A percentile compares a stretch with the other conserved stretches of the same genome.
phyloP scores from a whole-genome alignment of 1,140 invertebrate species.

The Vollenhovia emeryi region DNA sequence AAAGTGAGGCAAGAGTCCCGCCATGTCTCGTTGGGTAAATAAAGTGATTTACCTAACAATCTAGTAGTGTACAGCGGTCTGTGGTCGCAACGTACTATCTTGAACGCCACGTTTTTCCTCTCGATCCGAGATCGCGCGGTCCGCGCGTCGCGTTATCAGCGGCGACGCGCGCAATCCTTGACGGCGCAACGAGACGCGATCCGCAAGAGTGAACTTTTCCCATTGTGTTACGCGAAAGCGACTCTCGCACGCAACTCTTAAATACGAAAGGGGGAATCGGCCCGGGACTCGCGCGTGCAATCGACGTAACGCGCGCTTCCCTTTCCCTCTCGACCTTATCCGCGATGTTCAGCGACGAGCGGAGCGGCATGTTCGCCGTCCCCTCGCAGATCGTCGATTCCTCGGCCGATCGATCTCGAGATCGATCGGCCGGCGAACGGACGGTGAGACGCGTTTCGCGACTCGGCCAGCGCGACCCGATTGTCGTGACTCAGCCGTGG shows the following conservation, averaged over 20 bases:
- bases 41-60: too few species aligned
- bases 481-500: background rate
- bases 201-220: slow-evolving; percentile 36
- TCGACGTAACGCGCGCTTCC: slow-evolving; percentile 37
- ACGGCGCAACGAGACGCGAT: background rate
- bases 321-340: slow-evolving; percentile 41
- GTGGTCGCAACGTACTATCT: too few species aligned
- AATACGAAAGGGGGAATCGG: background rate
- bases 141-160: background rate
- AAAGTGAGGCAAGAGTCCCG: too few species aligned
- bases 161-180: background rate
- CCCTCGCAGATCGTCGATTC: background rate
- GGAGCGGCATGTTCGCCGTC: background rate
- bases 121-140: background rate
- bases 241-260: slow-evolving; percentile 22
- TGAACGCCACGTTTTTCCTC: background rate
- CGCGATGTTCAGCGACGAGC: slow-evolving; percentile 6
- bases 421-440: background rate
- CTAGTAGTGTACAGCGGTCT: too few species aligned
- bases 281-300: background rate
- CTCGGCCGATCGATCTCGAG: background rate
- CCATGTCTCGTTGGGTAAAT: too few species aligned
- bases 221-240: slow-evolving; percentile 37
- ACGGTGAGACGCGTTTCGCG: background rate
- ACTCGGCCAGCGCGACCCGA: background rate